Evolutionary conservation across 2,888 invertebrate genomes (phyloP), one percentile per base, ranked within the genome.

Genomic region (Nomada fucata): DNA sequence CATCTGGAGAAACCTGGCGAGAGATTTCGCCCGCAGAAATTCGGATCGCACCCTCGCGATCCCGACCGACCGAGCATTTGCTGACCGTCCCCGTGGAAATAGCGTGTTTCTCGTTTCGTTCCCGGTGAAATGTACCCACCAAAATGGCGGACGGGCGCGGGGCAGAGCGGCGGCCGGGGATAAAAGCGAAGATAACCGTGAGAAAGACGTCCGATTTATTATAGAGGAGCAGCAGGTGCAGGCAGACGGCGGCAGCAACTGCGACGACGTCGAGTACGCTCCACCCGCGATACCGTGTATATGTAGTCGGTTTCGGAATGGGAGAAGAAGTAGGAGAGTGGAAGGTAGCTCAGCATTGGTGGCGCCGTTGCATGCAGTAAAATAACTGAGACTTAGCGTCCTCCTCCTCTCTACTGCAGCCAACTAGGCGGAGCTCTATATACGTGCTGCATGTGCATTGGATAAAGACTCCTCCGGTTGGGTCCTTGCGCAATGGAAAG

Each of bases 311-410:
- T 44, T 57, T 63, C 67, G 55, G 79, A 71, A 78, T 79, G 86
- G 84, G 74, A 82, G 89, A 85, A 87, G 87, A 87, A 89, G 88
- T 84, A 71, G 88, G 79, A 78, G 79, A 80, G 75, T 84, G 79
- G 82, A 79, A 84, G 85, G 82, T 80, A 79, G 86, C 76, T 83
- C 86, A 86, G 89, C 86, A 84, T 84, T 74, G 86, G 80, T 80
- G 79, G 83, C 76, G 64, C 68, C 73, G 78, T 79, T 75, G 86
- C 87, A 86, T 83, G 86, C 85, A 86, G 89, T 86, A 86, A 88
- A 90, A 88, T 89, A 90, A 90, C 90, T 87, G 82, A 89, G 88
- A 85, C 87, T 59, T 63, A 53, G 84, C 69, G 77, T 87, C 86
- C 84, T 88, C 88, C 88, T 88, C 88, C 90, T 87, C 86, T 84